Evolutionary conservation across 1,140 invertebrate species (phyloP).

Genomic region (Batillaria attramentaria): DNA sequence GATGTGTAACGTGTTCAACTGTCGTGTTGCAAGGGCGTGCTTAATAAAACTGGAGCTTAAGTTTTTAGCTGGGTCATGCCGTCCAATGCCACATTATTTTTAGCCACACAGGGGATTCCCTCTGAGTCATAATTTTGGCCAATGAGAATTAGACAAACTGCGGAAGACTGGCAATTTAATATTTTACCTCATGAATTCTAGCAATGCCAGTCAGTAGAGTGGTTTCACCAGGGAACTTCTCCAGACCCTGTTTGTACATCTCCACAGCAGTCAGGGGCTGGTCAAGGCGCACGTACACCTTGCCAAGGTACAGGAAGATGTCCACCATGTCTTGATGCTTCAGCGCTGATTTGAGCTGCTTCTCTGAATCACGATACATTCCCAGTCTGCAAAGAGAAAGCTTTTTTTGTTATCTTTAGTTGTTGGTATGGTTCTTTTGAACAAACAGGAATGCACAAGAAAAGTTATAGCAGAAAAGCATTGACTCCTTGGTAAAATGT

Average conservation of each 20-base stretch:
- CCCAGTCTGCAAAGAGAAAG: conserved; percentile 77
- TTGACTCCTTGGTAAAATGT: no score
- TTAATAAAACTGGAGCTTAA: no score
- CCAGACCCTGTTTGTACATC: conserved; percentile 85
- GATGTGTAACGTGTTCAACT: no score
- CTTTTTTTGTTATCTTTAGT: background rate
- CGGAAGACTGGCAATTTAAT: no score
- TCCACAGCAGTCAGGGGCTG: conserved; percentile 94
- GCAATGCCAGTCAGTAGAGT: conserved; percentile 91
- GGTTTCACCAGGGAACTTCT: conserved; percentile 88
- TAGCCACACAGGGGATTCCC: no score
- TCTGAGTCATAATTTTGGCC: no score
- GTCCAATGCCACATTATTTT: no score
- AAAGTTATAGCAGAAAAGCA: no score
- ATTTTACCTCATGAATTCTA: conserved; percentile 76
- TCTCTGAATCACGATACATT: conserved; percentile 91
- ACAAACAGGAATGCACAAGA: no score
- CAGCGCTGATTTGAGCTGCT: conserved; percentile 88
- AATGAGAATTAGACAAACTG: no score
- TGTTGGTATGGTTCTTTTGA: background rate
- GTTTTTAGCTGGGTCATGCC: no score
- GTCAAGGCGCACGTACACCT: conserved; percentile 87
- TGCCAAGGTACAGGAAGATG: conserved; percentile 79
- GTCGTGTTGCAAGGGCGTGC: no score
- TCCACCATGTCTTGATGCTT: conserved; percentile 85